Percentiles rank a stretch among this genome's conserved stretches.
Conservation (phyloP, 2,888 invertebrate genomes). For the Muschampia staudingeri region DNA sequence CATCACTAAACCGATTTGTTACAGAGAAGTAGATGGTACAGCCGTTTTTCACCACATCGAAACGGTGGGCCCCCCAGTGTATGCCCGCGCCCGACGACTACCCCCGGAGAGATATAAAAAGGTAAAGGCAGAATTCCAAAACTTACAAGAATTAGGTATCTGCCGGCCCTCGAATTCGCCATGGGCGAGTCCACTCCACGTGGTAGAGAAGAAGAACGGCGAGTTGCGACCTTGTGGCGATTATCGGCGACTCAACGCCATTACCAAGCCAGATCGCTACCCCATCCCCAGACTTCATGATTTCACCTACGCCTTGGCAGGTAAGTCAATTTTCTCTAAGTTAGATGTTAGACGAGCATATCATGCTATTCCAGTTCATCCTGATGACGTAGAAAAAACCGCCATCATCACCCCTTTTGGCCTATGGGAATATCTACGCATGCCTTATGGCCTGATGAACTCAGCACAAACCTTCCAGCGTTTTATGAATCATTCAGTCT, state of each 20-base stretch:
- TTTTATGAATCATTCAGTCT: conserved; percentile 19
- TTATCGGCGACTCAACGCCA: conserved; percentile 37
- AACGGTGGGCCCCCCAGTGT: not conserved
- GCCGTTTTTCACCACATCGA: not conserved
- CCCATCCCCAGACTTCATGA: conserved; percentile 17
- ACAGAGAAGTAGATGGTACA: not conserved
- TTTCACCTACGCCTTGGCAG: not conserved
- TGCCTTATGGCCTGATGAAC: not conserved
- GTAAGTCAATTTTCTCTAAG: conserved; percentile 22
- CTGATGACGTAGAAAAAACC: conserved; percentile 27
- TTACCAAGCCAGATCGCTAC: conserved; percentile 22
- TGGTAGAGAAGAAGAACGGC: conserved; percentile 38
- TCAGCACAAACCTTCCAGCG: conserved; percentile 6
- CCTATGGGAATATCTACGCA: not conserved
- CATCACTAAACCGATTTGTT: not conserved
- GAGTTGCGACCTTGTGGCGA: conserved; percentile 32
- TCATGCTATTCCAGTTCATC: conserved; percentile 9
- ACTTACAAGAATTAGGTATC: conserved; percentile 40
- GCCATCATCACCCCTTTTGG: conserved; percentile 9
- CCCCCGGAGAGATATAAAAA: conserved; percentile 32
- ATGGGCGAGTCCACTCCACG: conserved; percentile 43
- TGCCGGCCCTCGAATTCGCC: conserved; percentile 36
- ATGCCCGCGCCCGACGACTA: conserved; percentile 27
- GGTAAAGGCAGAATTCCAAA: conserved; percentile 38
- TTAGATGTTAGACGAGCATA: conserved; percentile 26